These are phyloP conservation scores for Lampris incognitus DNA, from an alignment of 2,113 vertebrate species.

Conservation along the genomic window DNA sequence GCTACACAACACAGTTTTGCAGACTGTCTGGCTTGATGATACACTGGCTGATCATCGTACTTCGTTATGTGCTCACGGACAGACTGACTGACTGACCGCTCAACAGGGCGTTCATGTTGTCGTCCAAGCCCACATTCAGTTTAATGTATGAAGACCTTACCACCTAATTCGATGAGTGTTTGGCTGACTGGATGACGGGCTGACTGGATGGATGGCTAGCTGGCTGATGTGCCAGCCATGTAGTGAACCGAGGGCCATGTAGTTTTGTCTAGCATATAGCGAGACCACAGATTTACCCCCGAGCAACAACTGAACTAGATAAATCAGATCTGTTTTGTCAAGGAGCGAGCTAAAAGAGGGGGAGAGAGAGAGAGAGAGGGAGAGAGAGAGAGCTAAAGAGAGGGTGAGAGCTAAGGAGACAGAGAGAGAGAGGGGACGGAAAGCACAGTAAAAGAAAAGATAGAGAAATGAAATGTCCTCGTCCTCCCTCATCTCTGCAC, in stretches of 20 bases:
- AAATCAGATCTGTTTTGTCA: slow-evolving; percentile 77
- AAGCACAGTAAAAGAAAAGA: neutral
- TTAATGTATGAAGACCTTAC: no score
- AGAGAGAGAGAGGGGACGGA: neutral
- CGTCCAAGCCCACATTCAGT: no score
- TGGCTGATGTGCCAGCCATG: slow-evolving; percentile 11
- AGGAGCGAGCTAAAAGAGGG: slow-evolving; percentile 5
- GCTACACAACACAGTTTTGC: no score
- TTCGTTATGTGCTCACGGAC: neutral
- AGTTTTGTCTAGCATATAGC: slow-evolving; percentile 12
- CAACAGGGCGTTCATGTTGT: no score
- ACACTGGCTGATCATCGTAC: no score
- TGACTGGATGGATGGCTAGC: neutral
- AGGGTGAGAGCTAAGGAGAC: neutral
- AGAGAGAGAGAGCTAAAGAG: neutral
- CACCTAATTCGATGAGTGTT: neutral
- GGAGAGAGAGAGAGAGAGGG: neutral
- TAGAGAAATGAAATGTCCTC: neutral
- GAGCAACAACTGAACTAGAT: slow-evolving; percentile 74
- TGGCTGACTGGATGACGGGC: neutral
- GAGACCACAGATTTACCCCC: slow-evolving; percentile 40
- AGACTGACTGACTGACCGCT: slow-evolving; percentile 21
- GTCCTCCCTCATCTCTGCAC: neutral
- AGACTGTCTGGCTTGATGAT: no score
- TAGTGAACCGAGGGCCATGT: slow-evolving; percentile 36